A percentile compares a stretch with the other conserved stretches of the same genome.
phyloP scores from a whole-genome alignment of 2,797 vertebrate genomes.

The Halcyon chelicuti region DNA sequence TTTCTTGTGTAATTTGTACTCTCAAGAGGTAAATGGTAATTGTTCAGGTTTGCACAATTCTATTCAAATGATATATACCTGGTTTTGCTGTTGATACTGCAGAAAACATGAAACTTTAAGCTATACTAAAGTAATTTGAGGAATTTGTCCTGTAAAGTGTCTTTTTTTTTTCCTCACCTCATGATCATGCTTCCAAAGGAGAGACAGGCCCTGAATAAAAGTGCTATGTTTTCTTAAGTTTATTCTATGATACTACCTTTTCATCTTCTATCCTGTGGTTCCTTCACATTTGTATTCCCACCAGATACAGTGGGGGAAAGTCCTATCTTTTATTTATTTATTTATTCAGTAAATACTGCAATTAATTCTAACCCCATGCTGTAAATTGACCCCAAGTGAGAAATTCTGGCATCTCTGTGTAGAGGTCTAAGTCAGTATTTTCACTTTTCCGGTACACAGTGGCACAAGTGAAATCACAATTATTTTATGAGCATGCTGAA shows the following conservation, averaged over 20 bases:
- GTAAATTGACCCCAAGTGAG: background rate
- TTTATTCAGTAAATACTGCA: background rate
- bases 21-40: background rate
- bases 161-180: background rate
- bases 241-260: background rate
- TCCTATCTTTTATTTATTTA: background rate
- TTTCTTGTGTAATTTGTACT: background rate
- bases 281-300: background rate
- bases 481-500: background rate
- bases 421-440: background rate
- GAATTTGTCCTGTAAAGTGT: background rate
- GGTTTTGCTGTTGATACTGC: background rate
- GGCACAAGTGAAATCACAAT: background rate
- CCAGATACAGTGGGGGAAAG: background rate
- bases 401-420: background rate
- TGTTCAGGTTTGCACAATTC: background rate
- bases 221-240: background rate
- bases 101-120: background rate
- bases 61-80: background rate
- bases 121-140: background rate
- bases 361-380: background rate
- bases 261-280: background rate
- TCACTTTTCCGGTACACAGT: background rate
- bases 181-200: background rate
- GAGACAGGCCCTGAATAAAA: background rate